Evolutionary conservation across 1,140 invertebrate species (phyloP).

Genomic region (Papilio machaon): DNA sequence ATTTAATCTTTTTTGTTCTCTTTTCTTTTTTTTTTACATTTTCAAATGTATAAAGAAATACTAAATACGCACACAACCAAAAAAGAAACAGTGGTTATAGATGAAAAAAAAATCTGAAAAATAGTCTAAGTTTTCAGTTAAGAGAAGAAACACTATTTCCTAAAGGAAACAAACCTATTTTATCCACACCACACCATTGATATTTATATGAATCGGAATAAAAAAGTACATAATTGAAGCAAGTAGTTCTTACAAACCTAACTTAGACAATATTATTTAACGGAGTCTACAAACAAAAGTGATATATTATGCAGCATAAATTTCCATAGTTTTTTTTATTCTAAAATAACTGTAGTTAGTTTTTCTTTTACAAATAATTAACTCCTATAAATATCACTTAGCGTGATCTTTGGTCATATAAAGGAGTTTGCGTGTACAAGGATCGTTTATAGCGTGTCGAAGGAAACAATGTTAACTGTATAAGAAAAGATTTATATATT

Average conservation of each 20-base stretch:
- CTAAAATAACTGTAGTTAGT: neutral
- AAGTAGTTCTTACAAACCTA: no score
- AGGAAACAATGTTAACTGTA: neutral
- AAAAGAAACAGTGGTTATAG: neutral
- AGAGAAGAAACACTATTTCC: no score
- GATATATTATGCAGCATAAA: no score
- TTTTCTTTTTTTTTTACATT: neutral
- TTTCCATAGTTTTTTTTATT: neutral
- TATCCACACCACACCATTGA: no score
- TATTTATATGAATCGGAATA: no score
- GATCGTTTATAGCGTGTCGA: slow-evolving; percentile 1
- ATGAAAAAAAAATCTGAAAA: no score
- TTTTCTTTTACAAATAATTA: slow-evolving; percentile 1
- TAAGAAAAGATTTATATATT: neutral
- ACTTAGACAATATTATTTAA: no score
- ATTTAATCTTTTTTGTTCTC: neutral
- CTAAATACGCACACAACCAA: neutral
- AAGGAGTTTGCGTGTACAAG: slow-evolving; percentile 6
- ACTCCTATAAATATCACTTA: neutral
- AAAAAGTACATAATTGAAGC: no score
- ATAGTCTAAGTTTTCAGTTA: no score
- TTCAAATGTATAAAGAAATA: neutral
- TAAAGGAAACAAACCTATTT: no score
- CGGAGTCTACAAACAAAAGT: no score
- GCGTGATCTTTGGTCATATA: slow-evolving; percentile 5